Evolutionary conservation across 2,797 vertebrate genomes (phyloP).

Genomic region (Scomberomorus guttatus): DNA sequence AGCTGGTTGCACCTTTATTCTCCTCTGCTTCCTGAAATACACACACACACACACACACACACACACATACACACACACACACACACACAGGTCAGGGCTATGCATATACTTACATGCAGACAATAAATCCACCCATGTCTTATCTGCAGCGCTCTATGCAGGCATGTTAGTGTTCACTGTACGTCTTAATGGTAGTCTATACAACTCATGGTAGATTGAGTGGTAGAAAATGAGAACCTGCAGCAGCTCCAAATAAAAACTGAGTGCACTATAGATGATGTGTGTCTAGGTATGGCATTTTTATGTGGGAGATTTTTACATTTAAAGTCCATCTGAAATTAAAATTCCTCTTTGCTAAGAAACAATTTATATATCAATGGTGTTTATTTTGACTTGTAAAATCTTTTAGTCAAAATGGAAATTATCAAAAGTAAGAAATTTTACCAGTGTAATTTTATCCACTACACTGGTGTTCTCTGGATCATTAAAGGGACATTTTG

Average conservation of each 20-base stretch:
- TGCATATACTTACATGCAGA: neutral
- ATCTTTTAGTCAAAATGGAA: too few relatives aligned
- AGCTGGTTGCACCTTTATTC: slow-evolving; percentile 93
- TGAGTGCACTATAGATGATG: neutral
- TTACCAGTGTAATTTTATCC: too few relatives aligned
- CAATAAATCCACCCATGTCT: neutral
- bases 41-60: neutral
- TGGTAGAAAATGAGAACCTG: neutral
- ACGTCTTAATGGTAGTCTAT: too few relatives aligned
- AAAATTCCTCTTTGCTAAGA: neutral
- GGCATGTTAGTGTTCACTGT: too few relatives aligned
- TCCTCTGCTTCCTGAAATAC: slow-evolving; percentile 92
- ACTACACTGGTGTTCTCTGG: too few relatives aligned
- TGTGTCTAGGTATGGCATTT: neutral
- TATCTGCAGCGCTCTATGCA: too few relatives aligned
- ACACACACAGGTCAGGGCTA: neutral
- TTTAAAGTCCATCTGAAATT: too few relatives aligned
- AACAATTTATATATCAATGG: too few relatives aligned
- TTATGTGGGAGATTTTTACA: neutral
- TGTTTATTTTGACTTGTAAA: neutral
- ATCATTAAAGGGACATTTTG: neutral
- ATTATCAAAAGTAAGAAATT: too few relatives aligned
- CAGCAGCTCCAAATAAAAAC: neutral
- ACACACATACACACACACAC: slow-evolving; percentile 2
- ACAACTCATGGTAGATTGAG: too few relatives aligned